These are phyloP conservation scores for Vanessa tameamea DNA, from an alignment of 1,140 invertebrate species.

Conservation along the genomic window DNA sequence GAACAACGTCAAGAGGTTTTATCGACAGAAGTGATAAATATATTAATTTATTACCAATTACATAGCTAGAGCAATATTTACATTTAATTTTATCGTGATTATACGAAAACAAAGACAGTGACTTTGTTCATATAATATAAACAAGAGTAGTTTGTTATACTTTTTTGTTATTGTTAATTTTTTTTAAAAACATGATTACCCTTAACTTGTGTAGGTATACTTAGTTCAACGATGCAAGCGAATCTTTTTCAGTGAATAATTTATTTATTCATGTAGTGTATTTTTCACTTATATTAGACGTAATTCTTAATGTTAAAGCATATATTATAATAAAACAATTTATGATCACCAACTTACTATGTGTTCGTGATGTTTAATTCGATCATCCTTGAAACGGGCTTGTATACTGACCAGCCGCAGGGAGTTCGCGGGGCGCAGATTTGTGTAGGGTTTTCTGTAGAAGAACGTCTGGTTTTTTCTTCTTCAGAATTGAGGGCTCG, in stretches of 20 bases:
- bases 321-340: too few species aligned
- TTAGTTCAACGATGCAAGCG: too few species aligned
- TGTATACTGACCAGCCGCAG: slow-evolving; percentile 85
- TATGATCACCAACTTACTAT: slow-evolving; percentile 77
- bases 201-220: too few species aligned
- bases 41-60: slow-evolving; percentile 17
- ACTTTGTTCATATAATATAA: background rate
- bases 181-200: too few species aligned
- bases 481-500: slow-evolving; percentile 35
- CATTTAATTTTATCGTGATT: slow-evolving; percentile 22
- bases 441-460: background rate
- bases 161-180: background rate
- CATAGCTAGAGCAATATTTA: slow-evolving; percentile 31
- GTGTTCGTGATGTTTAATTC: slow-evolving; percentile 83
- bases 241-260: background rate
- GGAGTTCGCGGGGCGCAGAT: slow-evolving; percentile 76
- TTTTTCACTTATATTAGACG: background rate
- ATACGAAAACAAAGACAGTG: slow-evolving; percentile 14
- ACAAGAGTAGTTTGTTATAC: background rate
- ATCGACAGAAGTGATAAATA: slow-evolving; percentile 16
- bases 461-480: background rate
- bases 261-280: background rate
- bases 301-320: too few species aligned
- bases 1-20: slow-evolving; percentile 12
- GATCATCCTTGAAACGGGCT: slow-evolving; percentile 73